Conservation (phyloP, 2,797 vertebrate species). For the Chiloscyllium punctatum region DNA sequence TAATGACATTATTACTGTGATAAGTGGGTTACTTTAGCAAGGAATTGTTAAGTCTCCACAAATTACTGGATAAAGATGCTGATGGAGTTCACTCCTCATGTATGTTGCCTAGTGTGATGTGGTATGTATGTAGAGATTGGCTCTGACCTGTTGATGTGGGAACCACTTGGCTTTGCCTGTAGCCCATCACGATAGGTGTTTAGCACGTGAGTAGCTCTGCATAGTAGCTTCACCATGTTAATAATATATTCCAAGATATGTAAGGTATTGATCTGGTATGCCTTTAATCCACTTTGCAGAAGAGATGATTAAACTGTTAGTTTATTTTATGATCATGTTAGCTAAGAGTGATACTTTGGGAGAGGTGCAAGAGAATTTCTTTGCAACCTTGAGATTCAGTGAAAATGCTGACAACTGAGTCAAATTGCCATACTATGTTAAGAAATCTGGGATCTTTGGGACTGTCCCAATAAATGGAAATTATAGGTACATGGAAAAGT, state of each 20-base stretch:
- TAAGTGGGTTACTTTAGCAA: background rate
- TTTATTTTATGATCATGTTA: background rate
- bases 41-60: background rate
- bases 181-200: background rate
- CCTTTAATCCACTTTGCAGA: background rate
- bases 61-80: background rate
- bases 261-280: background rate
- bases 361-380: background rate
- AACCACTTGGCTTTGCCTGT: background rate
- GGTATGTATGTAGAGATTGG: background rate
- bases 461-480: background rate
- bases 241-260: background rate
- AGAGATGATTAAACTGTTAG: background rate
- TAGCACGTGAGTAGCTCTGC: background rate
- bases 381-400: background rate
- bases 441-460: background rate
- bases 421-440: background rate
- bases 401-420: background rate
- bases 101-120: background rate
- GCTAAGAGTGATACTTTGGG: background rate
- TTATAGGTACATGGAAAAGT: too few species aligned
- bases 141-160: background rate
- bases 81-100: background rate
- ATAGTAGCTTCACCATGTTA: background rate
- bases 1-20: background rate